A percentile compares a stretch with the other conserved stretches of the same genome.
Conservation (phyloP, 2,888 invertebrate species). For the Plebejus argus region DNA sequence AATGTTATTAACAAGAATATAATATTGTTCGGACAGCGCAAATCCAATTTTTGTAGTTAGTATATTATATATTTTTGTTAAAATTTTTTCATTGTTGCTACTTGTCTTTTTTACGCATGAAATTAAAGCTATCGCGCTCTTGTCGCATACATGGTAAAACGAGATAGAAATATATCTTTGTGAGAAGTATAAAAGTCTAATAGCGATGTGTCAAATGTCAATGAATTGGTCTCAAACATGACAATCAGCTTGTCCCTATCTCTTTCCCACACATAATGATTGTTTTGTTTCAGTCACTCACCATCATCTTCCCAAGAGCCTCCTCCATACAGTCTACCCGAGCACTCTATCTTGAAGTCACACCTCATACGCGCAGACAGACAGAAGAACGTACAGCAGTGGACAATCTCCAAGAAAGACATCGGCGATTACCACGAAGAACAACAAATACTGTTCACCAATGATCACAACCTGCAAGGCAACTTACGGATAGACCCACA, state of each 20-base stretch:
- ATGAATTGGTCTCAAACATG: too few relatives aligned
- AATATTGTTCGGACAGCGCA: too few relatives aligned
- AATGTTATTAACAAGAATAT: background rate
- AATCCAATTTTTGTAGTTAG: too few relatives aligned
- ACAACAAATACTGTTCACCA: constrained; percentile 74
- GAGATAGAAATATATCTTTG: too few relatives aligned
- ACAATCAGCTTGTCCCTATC: too few relatives aligned
- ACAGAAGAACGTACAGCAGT: constrained; percentile 65
- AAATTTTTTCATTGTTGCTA: too few relatives aligned
- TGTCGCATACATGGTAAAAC: too few relatives aligned
- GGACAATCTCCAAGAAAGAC: constrained; percentile 76
- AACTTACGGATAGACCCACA: constrained; percentile 59
- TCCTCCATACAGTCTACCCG: constrained; percentile 66
- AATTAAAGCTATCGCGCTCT: too few relatives aligned
- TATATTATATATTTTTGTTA: too few relatives aligned
- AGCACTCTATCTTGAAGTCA: constrained; percentile 73
- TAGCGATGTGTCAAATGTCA: too few relatives aligned
- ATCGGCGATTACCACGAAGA: constrained; percentile 71
- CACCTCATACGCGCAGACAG: constrained; percentile 63
- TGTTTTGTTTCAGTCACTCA: constrained; percentile 51
- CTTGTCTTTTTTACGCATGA: too few relatives aligned
- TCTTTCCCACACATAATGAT: background rate
- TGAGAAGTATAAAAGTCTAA: too few relatives aligned
- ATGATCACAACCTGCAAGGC: constrained; percentile 61
- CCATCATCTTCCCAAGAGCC: constrained; percentile 64